phyloP scores from a whole-genome alignment of 2,797 vertebrate genomes.

The Pantherophis alleghaniensis region DNA sequence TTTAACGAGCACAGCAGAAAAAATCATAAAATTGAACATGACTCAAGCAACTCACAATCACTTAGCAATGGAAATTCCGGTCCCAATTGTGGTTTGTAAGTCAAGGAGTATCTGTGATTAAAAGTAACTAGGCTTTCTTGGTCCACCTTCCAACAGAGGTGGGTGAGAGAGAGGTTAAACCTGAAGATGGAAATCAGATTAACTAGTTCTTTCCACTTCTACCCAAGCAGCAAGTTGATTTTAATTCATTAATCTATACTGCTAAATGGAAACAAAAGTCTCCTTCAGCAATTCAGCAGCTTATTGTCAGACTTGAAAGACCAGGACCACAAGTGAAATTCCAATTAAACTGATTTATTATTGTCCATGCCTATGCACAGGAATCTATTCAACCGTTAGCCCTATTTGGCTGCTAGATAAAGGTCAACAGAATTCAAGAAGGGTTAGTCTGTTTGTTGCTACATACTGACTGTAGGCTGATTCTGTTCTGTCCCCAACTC shows the following conservation, averaged over 20 bases:
- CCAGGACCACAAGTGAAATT: background rate
- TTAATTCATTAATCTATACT: background rate
- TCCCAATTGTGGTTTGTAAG: background rate
- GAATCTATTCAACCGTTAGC: background rate
- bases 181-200: background rate
- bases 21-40: background rate
- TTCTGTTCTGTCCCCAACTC: too few species aligned
- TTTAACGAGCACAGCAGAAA: background rate
- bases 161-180: slow-evolving; percentile 6
- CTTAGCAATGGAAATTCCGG: background rate
- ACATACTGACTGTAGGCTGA: background rate
- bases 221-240: background rate
- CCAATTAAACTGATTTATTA: background rate
- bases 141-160: slow-evolving; percentile 57
- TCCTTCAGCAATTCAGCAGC: background rate
- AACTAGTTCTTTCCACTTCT: background rate
- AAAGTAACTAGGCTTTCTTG: slow-evolving; percentile 61
- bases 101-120: slow-evolving; percentile 28
- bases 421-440: background rate
- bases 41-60: background rate
- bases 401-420: background rate
- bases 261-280: too few species aligned
- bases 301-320: background rate
- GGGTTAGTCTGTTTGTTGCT: background rate
- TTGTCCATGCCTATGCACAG: background rate